Base-by-base conservation (phyloP, 2,797 vertebrate genomes). In the Enteromius fasciolatus region DNA sequence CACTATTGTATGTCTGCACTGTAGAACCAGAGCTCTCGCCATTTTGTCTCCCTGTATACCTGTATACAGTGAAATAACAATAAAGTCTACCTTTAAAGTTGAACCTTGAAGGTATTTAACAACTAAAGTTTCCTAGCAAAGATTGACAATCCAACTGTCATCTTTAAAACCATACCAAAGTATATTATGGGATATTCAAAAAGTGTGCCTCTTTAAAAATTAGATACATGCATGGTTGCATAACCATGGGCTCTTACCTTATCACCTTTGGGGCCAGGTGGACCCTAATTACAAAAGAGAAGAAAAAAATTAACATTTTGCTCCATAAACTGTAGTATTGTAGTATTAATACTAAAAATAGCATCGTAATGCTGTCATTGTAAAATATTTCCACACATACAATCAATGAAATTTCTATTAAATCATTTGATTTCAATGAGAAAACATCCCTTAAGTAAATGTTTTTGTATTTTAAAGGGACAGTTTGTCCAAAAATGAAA, bases 191-290 rank as follows among this genome's bases (percentile, higher is more conserved):
- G 4, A 25, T 63, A 70, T 54, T 31, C 3, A 64, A 66, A 25
- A 50, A 41, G 31, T 31, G 4, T 66, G 44, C 11, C 52, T 14
- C n/a, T 52, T 8, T 36, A 33, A 41, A 44, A 46, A 57, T 28
- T 12, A 4, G 25, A 70, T 54, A 17, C 5, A 63, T 31, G 12
- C 59, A 63, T 28, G 2, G 3, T 7, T 63, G 59, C 25, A 61
- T 61, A 61, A 28, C 36, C 36, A 61, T 7, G 9, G 83, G 87
- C 83, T 93, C 96, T 96, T 92, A 99, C 98, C 97, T 99, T 99
- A 86, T 99, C 97, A 84, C 98, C 98, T 94, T 97, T 96, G 76
- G 92, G 94, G 95, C 98, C 98, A 83, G 97, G 94, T 90, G 96
- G 92, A 66, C 98, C 98, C 98, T 99, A 85, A 64, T 63, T 59